Conservation (phyloP, 1,140 invertebrate genomes). For the Drosophila malerkotliana region DNA sequence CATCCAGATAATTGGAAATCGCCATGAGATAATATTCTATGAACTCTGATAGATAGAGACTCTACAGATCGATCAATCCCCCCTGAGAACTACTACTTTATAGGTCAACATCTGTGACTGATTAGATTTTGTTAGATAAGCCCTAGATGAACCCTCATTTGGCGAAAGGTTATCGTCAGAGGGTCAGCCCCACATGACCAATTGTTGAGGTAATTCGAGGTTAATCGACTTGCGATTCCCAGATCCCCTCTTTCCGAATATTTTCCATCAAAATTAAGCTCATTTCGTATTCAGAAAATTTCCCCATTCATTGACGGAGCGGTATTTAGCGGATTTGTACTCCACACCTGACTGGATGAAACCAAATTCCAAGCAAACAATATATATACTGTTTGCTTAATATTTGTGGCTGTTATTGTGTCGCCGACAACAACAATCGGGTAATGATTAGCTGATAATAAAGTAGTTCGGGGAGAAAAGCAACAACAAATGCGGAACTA, state of each 20-base stretch:
- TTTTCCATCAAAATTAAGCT: not conserved
- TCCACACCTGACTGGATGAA: conserved; percentile 64
- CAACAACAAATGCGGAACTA: conserved; percentile 49
- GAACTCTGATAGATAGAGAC: conserved; percentile 23
- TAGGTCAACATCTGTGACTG: conserved; percentile 15
- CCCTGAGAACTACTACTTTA: conserved; percentile 23
- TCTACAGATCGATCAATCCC: conserved; percentile 34
- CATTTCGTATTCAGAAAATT: conserved; percentile 29
- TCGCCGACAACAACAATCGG: conserved; percentile 33
- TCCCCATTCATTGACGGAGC: conserved; percentile 8
- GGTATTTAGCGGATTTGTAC: conserved; percentile 27
- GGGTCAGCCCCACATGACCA: conserved; percentile 34
- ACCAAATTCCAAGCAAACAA: conserved; percentile 53
- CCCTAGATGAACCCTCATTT: not conserved
- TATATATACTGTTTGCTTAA: conserved; percentile 17
- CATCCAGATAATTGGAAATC: conserved; percentile 22
- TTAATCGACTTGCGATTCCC: not conserved
- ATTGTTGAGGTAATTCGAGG: conserved; percentile 23
- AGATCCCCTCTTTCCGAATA: conserved; percentile 11
- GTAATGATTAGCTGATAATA: conserved; percentile 52
- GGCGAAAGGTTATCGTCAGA: conserved; percentile 27
- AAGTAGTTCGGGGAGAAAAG: conserved; percentile 32
- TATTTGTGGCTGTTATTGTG: conserved; percentile 20
- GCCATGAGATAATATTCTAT: conserved; percentile 11
- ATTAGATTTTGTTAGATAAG: conserved; percentile 29